Evolutionary conservation across 2,797 vertebrate genomes (phyloP).

Genomic region (Cercopithecus mitis): DNA sequence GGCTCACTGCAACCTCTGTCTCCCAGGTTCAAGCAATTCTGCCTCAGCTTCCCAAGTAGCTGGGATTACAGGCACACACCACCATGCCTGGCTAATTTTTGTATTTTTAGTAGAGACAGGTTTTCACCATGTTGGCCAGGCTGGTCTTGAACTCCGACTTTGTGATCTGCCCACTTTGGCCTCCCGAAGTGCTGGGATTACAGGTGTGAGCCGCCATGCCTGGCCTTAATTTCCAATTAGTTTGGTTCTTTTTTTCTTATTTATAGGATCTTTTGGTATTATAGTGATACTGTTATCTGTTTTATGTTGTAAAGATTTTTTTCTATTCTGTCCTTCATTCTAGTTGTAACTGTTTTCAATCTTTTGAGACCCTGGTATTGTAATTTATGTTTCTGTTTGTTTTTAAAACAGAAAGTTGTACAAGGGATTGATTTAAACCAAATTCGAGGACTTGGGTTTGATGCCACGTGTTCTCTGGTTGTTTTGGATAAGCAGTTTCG

Average conservation of each 20-base stretch:
- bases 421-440: conserved; percentile 81
- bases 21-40: background rate
- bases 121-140: background rate
- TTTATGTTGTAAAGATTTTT: conserved; percentile 1
- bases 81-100: background rate
- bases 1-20: background rate
- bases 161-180: background rate
- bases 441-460: conserved; percentile 94
- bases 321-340: background rate
- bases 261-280: conserved; percentile 13
- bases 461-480: conserved; percentile 96
- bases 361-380: background rate
- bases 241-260: conserved; percentile 25
- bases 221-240: conserved; percentile 50
- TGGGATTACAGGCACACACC: background rate
- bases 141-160: background rate
- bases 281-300: conserved; percentile 14
- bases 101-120: background rate
- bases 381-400: conserved; percentile 58
- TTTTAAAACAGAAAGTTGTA: conserved; percentile 88
- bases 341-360: background rate
- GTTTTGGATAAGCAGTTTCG: conserved; percentile 91
- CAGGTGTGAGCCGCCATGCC: background rate
- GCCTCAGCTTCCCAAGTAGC: background rate
- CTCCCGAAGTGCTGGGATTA: background rate